These are phyloP conservation scores for Eriocheir sinensis DNA, from an alignment of 1,140 invertebrate species.

Conservation along the genomic window DNA sequence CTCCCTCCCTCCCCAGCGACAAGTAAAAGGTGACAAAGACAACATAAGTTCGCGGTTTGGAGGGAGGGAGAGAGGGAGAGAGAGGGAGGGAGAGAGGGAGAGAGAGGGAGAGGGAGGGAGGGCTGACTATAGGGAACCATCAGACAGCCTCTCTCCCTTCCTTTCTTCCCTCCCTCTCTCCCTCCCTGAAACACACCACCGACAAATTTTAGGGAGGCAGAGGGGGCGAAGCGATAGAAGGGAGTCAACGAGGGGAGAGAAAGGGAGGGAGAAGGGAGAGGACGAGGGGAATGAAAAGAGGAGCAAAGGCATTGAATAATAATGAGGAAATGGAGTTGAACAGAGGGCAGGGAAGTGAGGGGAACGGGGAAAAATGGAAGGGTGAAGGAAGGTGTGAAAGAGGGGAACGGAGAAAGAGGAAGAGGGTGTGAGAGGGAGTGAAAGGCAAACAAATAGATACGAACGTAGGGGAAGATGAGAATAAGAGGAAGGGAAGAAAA, in stretches of 20 bases:
- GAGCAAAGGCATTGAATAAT: neutral
- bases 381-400: neutral
- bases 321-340: neutral
- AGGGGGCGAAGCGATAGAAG: neutral
- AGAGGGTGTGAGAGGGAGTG: neutral
- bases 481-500: neutral
- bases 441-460: neutral
- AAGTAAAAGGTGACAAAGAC: constrained; percentile 73
- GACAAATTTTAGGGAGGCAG: neutral
- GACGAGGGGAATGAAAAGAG: neutral
- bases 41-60: constrained; percentile 64
- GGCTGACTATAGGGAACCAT: neutral
- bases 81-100: too few relatives aligned
- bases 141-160: neutral
- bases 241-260: neutral
- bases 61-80: neutral
- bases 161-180: neutral
- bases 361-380: neutral
- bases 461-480: neutral
- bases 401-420: neutral
- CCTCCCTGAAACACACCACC: neutral
- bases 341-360: neutral
- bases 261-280: neutral
- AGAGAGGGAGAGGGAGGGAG: neutral
- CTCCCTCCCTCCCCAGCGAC: constrained; percentile 28